Evolutionary conservation across 2,888 invertebrate genomes (phyloP), one percentile per base, ranked within the genome.

Genomic region (Rhopalosiphum nymphaeae): DNA sequence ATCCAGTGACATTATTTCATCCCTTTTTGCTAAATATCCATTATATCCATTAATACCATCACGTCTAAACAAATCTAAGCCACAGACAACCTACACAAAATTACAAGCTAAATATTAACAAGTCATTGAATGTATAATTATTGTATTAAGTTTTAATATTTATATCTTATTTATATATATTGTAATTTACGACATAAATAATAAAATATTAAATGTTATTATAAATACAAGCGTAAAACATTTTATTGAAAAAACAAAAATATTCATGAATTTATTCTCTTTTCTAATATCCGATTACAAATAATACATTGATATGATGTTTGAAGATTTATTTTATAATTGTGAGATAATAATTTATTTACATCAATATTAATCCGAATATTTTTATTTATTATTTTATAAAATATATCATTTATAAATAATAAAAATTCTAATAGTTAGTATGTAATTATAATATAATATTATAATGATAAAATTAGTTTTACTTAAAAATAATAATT

Each of bases 31-130:
- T 44, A 44, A 44, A 42, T 44, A 44, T 29, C 21, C 11, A 85
- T 85, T 11, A 42, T 44, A 44, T 29, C 21, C 11, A 85, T 85
- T 11, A 26, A 85, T 13, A 46, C 86, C 46, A 44, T 29, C 88
- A 36, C 11, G 26, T 53, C 42, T 92, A 21, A 36, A 21, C 49
- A 92, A 87, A 36, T 92, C 87, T 29, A 92, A 67, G 10, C 92
- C 42, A 36, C 3, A 42, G 53, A 67, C 53, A 7, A 61, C 61
- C 92, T 92, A 44, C 3, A 86, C 1, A 86, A 84, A n/a, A 78
- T 53, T 46, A 53, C 13, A 36, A 25, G 25, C 25, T 53, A 21
- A 53, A 21, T 53, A 49, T 44, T 42, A 86, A 46, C 16, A 78
- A 78, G n/a, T 78, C 21, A 1, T 78, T 42, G 2, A 36, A 36